A percentile compares a stretch with the other conserved stretches of the same genome.
Evolutionary conservation across 2,888 invertebrate genomes (phyloP).

Genomic region (Oligia latruncula): DNA sequence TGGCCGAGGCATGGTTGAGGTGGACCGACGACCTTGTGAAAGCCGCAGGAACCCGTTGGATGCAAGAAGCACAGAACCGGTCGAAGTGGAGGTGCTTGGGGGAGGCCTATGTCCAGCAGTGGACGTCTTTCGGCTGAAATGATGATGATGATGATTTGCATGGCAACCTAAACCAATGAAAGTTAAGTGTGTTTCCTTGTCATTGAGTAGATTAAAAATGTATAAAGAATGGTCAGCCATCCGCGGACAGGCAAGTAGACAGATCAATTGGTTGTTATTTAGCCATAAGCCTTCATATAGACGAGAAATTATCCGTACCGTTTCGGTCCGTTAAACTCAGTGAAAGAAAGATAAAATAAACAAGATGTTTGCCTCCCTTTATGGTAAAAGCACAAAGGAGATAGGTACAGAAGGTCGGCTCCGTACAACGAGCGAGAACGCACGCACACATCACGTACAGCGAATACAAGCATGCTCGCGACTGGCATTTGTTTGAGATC

Average conservation of each 20-base stretch:
- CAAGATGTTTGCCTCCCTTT: slow-evolving; percentile 33
- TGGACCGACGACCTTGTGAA: no score
- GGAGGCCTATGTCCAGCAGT: no score
- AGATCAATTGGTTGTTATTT: neutral
- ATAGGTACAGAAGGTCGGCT: slow-evolving; percentile 1
- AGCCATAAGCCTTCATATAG: neutral
- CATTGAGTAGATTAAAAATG: neutral
- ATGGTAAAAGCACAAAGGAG: slow-evolving; percentile 4
- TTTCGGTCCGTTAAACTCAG: slow-evolving; percentile 9
- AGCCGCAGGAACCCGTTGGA: no score
- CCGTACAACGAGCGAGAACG: neutral
- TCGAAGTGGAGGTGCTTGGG: no score
- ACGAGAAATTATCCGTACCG: neutral
- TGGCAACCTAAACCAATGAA: neutral
- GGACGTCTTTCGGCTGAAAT: no score
- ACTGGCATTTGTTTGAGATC: neutral
- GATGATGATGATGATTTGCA: no score
- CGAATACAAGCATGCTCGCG: neutral
- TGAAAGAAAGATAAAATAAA: slow-evolving; percentile 43
- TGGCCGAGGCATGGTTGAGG: no score
- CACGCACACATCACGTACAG: neutral
- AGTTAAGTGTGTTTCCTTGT: neutral
- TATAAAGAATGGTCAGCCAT: neutral
- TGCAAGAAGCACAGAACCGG: no score
- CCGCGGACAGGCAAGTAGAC: neutral